Percentiles rank a stretch among this genome's conserved stretches.
These are phyloP conservation scores for Seriola aureovittata DNA, from an alignment of 2,113 vertebrate genomes.

Conservation along the genomic window DNA sequence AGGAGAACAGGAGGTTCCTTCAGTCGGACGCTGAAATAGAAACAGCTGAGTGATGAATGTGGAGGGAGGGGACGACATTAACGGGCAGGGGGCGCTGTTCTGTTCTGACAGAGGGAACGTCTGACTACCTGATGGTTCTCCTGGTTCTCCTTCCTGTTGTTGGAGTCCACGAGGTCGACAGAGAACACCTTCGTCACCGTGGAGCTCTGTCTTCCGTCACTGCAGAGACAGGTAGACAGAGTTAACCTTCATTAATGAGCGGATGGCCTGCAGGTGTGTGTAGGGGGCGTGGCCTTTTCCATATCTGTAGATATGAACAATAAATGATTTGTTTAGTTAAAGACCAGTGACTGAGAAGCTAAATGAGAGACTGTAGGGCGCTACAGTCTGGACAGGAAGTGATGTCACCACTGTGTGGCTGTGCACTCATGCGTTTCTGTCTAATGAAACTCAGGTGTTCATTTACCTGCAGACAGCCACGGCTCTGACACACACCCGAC, in stretches of 20 bases:
- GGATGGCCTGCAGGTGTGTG: too few species aligned
- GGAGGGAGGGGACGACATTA: too few species aligned
- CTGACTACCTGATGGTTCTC: slow-evolving; percentile 68
- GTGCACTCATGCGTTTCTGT: too few species aligned
- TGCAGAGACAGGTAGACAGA: slow-evolving; percentile 58
- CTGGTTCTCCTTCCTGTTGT: slow-evolving; percentile 66
- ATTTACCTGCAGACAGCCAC: slow-evolving; percentile 89
- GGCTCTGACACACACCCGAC: slow-evolving; percentile 90
- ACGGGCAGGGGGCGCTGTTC: background rate
- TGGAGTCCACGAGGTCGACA: slow-evolving; percentile 79
- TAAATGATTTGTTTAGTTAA: too few species aligned
- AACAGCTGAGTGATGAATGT: background rate
- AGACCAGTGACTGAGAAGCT: too few species aligned
- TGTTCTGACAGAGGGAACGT: background rate
- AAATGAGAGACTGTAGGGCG: background rate
- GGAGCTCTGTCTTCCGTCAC: slow-evolving; percentile 91
- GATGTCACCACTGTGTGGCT: background rate
- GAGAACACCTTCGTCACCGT: slow-evolving; percentile 92
- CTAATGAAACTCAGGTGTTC: background rate
- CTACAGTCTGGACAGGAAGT: background rate
- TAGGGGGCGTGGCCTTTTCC: too few species aligned
- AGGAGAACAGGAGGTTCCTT: background rate
- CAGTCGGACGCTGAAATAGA: slow-evolving; percentile 30
- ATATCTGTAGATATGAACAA: too few species aligned
- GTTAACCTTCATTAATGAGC: too few species aligned